These are phyloP conservation scores for Paratilapia polleni DNA, from an alignment of 2,113 vertebrate genomes.

Conservation along the genomic window DNA sequence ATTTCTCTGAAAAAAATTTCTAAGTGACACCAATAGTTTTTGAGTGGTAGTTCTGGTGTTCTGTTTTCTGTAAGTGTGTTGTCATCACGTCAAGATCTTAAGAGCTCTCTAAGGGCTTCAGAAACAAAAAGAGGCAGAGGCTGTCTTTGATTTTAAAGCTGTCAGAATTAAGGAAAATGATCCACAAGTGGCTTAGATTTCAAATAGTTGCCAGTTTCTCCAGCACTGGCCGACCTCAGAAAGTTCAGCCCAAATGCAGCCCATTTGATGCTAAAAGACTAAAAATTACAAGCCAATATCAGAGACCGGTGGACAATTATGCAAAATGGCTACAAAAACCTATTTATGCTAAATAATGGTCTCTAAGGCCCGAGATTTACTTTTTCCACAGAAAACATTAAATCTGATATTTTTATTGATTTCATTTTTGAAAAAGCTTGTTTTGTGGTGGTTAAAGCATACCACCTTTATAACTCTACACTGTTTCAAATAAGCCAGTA, in stretches of 20 bases:
- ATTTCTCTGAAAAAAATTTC: fast-evolving
- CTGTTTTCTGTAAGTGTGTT: neutral
- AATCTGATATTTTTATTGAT: neutral
- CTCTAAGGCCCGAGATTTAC: neutral
- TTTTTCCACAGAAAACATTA: neutral
- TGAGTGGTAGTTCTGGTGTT: neutral
- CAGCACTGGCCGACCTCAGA: no score
- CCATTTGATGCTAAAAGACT: neutral
- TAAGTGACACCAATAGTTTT: neutral
- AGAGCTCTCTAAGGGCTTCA: neutral
- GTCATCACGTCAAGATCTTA: neutral
- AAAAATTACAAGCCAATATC: neutral
- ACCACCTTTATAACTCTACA: neutral
- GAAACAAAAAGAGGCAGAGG: neutral
- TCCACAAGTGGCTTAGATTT: neutral
- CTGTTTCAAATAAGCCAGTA: no score
- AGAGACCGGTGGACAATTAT: neutral
- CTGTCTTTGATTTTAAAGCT: neutral
- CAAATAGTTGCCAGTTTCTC: neutral
- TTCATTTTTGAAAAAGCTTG: neutral
- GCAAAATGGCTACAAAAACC: neutral
- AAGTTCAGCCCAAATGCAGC: neutral
- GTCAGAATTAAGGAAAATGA: neutral
- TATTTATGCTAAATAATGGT: neutral
- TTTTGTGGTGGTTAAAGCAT: neutral